A percentile compares a stretch with the other conserved stretches of the same genome.
Conservation (phyloP, 2,888 invertebrate species). For the Liopterus haemorrhoidalis region DNA sequence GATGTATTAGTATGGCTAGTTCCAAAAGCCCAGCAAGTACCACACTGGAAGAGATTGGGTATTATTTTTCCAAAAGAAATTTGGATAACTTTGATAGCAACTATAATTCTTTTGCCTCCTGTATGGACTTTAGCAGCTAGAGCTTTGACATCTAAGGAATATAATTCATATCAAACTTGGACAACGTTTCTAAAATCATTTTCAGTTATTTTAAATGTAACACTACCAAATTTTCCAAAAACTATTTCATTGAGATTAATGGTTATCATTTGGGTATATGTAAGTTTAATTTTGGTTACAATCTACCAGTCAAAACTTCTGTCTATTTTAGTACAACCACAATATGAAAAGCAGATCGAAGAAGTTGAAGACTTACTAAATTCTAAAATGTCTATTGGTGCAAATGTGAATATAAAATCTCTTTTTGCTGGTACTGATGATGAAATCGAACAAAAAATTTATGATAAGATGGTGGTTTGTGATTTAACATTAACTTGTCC, state of each 20-base stretch:
- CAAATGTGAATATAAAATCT: slow-evolving; percentile 10
- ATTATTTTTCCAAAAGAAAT: slow-evolving; percentile 5
- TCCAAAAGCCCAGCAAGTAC: slow-evolving; percentile 6
- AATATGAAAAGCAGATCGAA: slow-evolving; percentile 20
- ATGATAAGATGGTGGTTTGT: slow-evolving; percentile 1
- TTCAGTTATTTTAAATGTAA: slow-evolving; percentile 9
- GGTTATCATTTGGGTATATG: slow-evolving; percentile 8
- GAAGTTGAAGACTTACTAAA: slow-evolving; percentile 16
- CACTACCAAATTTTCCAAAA: slow-evolving; percentile 12
- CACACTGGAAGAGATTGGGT: slow-evolving; percentile 5
- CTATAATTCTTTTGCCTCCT: slow-evolving; percentile 5
- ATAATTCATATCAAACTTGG: not conserved
- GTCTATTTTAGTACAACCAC: slow-evolving; percentile 16
- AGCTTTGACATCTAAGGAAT: slow-evolving; percentile 2
- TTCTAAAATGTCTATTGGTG: slow-evolving; percentile 17
- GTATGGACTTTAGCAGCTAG: slow-evolving; percentile 3
- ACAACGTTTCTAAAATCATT: not conserved
- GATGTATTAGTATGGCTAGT: slow-evolving; percentile 13
- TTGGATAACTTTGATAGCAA: slow-evolving; percentile 3
- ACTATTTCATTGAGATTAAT: slow-evolving; percentile 9
- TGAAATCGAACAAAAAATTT: not conserved
- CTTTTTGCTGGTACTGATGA: slow-evolving; percentile 6
- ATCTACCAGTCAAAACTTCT: slow-evolving; percentile 24
- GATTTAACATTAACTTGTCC: slow-evolving; percentile 9
- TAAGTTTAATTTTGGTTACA: slow-evolving; percentile 11